Conservation (phyloP, 1,140 invertebrate genomes). For the Heliconius congener region DNA sequence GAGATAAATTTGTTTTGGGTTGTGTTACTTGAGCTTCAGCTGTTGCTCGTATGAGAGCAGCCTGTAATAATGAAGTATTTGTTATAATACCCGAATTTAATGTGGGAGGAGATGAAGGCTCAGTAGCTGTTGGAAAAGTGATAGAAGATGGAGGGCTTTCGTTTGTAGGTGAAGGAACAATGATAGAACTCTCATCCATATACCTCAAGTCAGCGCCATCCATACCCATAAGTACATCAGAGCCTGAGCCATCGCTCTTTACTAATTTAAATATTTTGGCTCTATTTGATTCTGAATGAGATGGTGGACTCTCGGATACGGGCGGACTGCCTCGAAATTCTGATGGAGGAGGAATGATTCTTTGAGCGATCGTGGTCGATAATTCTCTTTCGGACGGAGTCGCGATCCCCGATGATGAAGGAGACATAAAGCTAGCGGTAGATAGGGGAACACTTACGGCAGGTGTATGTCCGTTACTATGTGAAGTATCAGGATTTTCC, state of each 20-base stretch:
- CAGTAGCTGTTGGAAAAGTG: constrained; percentile 81
- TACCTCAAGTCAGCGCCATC: constrained; percentile 91
- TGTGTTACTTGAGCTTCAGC: constrained; percentile 77
- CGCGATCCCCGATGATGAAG: constrained; percentile 68
- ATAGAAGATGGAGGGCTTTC: constrained; percentile 88
- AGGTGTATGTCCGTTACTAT: constrained; percentile 56
- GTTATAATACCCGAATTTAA: constrained; percentile 71
- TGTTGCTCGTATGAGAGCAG: constrained; percentile 86
- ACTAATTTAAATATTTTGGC: constrained; percentile 82
- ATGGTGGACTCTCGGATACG: constrained; percentile 83
- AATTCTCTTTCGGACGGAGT: constrained; percentile 78
- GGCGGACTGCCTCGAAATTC: constrained; percentile 87
- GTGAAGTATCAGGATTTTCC: constrained; percentile 78
- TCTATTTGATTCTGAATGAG: constrained; percentile 82
- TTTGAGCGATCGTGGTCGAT: constrained; percentile 82
- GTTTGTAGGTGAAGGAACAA: constrained; percentile 87
- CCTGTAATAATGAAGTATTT: constrained; percentile 84
- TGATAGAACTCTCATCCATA: constrained; percentile 95
- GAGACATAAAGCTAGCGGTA: constrained; percentile 64
- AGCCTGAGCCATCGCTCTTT: constrained; percentile 83
- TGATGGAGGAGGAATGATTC: constrained; percentile 88
- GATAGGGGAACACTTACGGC: constrained; percentile 60
- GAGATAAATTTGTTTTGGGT: constrained; percentile 69
- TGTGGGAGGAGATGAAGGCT: constrained; percentile 82
- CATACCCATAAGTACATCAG: constrained; percentile 88